Conservation (phyloP, 2,113 vertebrate genomes). For the Sminthopsis crassicaudata region DNA sequence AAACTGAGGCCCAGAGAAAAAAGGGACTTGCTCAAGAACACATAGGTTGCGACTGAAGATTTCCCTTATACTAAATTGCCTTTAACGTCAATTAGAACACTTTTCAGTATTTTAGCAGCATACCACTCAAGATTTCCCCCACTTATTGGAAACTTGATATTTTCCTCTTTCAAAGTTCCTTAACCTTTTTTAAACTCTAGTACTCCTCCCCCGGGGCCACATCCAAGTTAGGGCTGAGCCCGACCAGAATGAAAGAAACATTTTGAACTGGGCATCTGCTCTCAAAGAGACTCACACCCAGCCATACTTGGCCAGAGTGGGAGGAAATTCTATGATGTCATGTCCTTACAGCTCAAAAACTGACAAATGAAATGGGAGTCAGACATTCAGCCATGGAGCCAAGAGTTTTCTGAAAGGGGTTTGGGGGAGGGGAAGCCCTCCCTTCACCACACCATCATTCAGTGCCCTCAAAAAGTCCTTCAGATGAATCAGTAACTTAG, state of each 20-base stretch:
- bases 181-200: background rate
- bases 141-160: background rate
- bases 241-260: background rate
- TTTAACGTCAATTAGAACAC: background rate
- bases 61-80: background rate
- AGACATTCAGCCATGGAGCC: background rate
- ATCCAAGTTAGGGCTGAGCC: background rate
- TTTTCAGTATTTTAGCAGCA: background rate
- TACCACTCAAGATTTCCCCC: background rate
- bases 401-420: background rate
- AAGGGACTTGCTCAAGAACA: background rate
- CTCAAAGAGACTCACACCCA: background rate
- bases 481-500: background rate
- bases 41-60: background rate
- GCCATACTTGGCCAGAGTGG: background rate
- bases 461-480: background rate
- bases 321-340: background rate
- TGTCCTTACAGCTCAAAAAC: background rate
- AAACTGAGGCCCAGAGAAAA: background rate
- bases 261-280: background rate
- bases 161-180: background rate
- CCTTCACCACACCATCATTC: background rate
- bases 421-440: background rate
- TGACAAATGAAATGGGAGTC: background rate
- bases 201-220: background rate